Conservation (phyloP, 1,140 invertebrate species). For the Habropoda laboriosa region DNA sequence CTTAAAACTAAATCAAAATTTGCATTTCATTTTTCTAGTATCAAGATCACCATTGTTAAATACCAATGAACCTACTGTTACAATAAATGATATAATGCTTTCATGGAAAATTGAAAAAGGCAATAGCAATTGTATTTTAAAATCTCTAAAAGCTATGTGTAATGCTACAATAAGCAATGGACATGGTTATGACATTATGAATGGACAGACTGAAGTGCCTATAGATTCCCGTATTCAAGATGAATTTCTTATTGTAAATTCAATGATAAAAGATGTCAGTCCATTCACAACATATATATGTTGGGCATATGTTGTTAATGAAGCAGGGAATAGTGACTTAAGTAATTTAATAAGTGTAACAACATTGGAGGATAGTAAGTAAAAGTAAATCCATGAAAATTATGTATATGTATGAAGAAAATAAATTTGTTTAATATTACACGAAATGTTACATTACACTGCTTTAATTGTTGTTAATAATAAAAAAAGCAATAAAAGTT, state of each 20-base stretch:
- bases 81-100: conserved; percentile 38
- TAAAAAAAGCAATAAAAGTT: conserved; percentile 7
- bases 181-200: conserved; percentile 49
- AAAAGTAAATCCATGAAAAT: neutral
- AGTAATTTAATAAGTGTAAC: conserved; percentile 48
- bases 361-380: conserved; percentile 69
- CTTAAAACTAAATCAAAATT: neutral
- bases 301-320: conserved; percentile 48
- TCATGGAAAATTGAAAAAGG: conserved; percentile 63
- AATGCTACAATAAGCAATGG: conserved; percentile 53
- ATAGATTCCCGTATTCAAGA: conserved; percentile 10
- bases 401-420: neutral
- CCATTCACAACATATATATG: conserved; percentile 72
- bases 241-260: conserved; percentile 27
- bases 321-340: conserved; percentile 52
- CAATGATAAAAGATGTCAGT: conserved; percentile 57
- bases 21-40: conserved; percentile 26
- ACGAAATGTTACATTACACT: too few relatives aligned
- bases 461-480: neutral
- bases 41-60: conserved; percentile 34
- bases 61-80: neutral
- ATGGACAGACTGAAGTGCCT: neutral
- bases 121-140: conserved; percentile 62
- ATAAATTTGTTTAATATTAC: neutral
- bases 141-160: conserved; percentile 53